Evolutionary conservation across 2,797 vertebrate species (phyloP).

Genomic region (Prunella strophiata): DNA sequence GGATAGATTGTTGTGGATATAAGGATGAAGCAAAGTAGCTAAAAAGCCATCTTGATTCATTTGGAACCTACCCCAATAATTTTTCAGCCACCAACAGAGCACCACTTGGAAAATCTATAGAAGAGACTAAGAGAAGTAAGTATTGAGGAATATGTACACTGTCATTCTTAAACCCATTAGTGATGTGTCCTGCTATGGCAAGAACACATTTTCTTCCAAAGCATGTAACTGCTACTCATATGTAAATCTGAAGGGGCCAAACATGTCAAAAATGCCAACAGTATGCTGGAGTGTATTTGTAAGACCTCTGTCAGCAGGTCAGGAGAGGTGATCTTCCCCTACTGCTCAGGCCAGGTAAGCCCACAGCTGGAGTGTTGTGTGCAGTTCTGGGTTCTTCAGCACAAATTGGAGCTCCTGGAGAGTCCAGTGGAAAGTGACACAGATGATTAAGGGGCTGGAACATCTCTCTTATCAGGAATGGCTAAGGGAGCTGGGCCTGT

Average conservation of each 20-base stretch:
- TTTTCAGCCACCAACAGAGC: not conserved
- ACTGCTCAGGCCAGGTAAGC: not conserved
- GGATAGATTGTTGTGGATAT: not conserved
- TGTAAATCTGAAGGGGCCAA: not conserved
- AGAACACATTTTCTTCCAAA: not conserved
- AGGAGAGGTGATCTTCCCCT: not conserved
- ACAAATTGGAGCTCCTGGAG: not conserved
- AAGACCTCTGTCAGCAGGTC: too few species aligned
- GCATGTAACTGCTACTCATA: not conserved
- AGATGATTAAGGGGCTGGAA: not conserved
- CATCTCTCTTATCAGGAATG: not conserved
- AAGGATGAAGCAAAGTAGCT: not conserved
- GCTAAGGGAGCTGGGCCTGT: not conserved
- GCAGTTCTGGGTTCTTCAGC: not conserved
- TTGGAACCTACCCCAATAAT: not conserved
- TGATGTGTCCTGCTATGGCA: not conserved
- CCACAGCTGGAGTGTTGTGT: not conserved
- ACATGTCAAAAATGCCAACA: not conserved
- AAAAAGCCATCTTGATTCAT: not conserved
- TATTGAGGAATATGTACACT: not conserved
- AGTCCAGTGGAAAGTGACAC: not conserved
- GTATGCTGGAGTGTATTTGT: not conserved
- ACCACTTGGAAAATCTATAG: not conserved
- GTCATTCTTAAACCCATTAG: not conserved
- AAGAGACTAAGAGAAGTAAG: not conserved